phyloP scores from a whole-genome alignment of 2,888 invertebrate species.

The Pristionchus fissidentatus region DNA sequence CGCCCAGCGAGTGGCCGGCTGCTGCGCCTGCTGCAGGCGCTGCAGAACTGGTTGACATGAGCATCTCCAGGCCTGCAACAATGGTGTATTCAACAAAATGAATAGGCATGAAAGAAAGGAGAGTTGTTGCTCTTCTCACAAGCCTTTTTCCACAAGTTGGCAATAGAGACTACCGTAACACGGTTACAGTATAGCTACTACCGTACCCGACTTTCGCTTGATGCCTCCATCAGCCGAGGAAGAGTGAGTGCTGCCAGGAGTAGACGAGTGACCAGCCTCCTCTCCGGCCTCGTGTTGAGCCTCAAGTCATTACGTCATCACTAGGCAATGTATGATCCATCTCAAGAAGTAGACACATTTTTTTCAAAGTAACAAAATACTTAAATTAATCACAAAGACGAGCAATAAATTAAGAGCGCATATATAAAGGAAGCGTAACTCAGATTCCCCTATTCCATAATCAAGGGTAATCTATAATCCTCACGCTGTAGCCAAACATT shows the following conservation, averaged over 20 bases:
- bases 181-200: neutral
- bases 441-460: too few relatives aligned
- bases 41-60: neutral
- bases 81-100: neutral
- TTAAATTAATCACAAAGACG: too few relatives aligned
- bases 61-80: conserved; percentile 21
- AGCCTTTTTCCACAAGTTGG: too few relatives aligned
- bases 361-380: too few relatives aligned
- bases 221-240: neutral
- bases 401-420: too few relatives aligned
- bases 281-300: neutral
- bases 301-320: neutral
- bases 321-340: neutral
- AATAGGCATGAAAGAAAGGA: neutral
- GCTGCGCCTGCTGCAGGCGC: neutral
- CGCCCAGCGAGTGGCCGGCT: conserved; percentile 1
- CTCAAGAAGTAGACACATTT: neutral
- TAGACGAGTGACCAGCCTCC: neutral
- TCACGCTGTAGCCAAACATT: too few relatives aligned
- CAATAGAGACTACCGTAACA: neutral
- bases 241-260: conserved; percentile 4
- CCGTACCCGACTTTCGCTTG: conserved; percentile 20
- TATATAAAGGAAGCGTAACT: too few relatives aligned
- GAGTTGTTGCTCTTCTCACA: too few relatives aligned
- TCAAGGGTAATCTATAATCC: too few relatives aligned